Evolutionary conservation across 2,797 vertebrate genomes (phyloP), one percentile per base, ranked within the genome.

Genomic region (Synaphobranchus kaupii): DNA sequence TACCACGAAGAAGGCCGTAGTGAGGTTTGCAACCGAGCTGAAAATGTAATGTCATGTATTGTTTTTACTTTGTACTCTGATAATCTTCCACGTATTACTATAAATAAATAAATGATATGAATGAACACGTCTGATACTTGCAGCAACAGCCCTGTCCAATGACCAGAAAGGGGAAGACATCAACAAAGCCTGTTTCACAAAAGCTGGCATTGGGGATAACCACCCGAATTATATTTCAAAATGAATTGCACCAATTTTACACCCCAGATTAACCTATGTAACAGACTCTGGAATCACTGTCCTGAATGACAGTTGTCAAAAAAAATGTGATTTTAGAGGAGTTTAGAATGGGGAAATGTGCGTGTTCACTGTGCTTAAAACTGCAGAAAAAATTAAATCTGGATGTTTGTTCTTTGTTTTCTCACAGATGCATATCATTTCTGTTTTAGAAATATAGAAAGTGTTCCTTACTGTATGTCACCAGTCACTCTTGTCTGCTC

Each of bases 61-160:
- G 78, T 50, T 81, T 76, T 81, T 47, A 81, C 78, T 81, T 81
- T 50, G 25, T 81, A 81, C 78, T 50, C 78, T 78, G 39, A 78
- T 78, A 44, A 44, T 44, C 20, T 15, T 39, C 13, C 31, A 17
- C 47, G 39, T 47, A 78, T 78, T 78, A 22, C 4, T 48, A 22
- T 81, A 50, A 81, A 81, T 81, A 81, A 81, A 81, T 50, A 22
- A 50, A n/a, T 9, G 50, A 17, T 50, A 81, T 12, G 22, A 50
- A 48, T n/a, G 9, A 50, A 9, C 44, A 44, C 22, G 78, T 81
- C 44, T 81, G 47, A 48, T 81, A n/a, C 47, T 76, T 48, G 78
- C 25, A 48, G 34, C 73, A 81, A n/a, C 25, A 81, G 78, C 28
- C 22, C 20, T 31, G 50, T 81, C 78, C 20, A 3, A 44, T 76